Conservation (phyloP, 2,113 vertebrate species). For the Oophaga pumilio region DNA sequence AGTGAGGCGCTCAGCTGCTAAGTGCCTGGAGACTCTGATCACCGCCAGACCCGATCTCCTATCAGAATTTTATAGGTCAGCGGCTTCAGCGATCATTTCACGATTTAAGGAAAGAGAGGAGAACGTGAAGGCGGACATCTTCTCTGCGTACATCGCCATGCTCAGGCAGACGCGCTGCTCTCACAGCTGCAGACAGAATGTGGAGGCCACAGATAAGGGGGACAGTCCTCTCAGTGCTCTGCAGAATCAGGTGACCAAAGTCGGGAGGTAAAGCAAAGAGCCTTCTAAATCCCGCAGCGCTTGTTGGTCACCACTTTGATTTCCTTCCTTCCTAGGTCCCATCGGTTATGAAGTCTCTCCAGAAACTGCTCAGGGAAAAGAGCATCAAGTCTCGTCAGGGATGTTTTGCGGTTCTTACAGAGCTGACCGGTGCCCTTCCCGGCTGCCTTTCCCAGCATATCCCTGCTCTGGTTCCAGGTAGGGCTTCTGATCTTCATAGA, state of each 20-base stretch:
- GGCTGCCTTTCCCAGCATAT: slow-evolving; percentile 85
- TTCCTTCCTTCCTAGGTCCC: slow-evolving; percentile 76
- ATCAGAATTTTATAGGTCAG: slow-evolving; percentile 79
- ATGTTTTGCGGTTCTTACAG: slow-evolving; percentile 86
- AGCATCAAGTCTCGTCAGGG: slow-evolving; percentile 86
- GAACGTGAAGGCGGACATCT: slow-evolving; percentile 89
- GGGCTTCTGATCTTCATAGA: slow-evolving; percentile 10
- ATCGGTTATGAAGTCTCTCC: slow-evolving; percentile 83
- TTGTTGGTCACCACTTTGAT: not conserved
- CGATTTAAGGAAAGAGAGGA: slow-evolving; percentile 93
- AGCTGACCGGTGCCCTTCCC: slow-evolving; percentile 80
- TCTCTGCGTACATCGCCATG: slow-evolving; percentile 81
- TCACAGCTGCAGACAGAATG: slow-evolving; percentile 66
- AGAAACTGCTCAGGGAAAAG: slow-evolving; percentile 88
- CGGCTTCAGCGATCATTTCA: slow-evolving; percentile 81
- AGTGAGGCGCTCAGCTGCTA: slow-evolving; percentile 87
- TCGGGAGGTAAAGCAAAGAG: not conserved
- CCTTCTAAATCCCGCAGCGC: not conserved
- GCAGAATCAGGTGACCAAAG: slow-evolving; percentile 79
- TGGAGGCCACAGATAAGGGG: slow-evolving; percentile 67
- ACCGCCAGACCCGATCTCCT: slow-evolving; percentile 81
- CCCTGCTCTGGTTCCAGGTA: slow-evolving; percentile 85
- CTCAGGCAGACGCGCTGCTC: slow-evolving; percentile 80
- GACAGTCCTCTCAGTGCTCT: slow-evolving; percentile 76
- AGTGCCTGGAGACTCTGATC: slow-evolving; percentile 87